These are phyloP conservation scores for Oxyteleia sp. DNA, from an alignment of 2,888 invertebrate species.

Conservation along the genomic window DNA sequence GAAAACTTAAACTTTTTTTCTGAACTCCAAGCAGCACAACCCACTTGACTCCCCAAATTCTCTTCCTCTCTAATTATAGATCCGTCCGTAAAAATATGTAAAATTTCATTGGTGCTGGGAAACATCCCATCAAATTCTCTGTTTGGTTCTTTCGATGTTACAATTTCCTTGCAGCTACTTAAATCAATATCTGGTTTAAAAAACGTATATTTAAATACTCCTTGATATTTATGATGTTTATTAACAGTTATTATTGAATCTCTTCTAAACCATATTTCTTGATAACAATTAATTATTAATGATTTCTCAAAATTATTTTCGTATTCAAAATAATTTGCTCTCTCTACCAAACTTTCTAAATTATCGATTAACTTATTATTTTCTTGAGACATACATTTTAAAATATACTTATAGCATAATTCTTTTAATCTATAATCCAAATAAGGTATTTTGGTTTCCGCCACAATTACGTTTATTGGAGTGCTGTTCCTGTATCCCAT, in stretches of 20 bases:
- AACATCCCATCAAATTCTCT: constrained; percentile 17
- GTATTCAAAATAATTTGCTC: constrained; percentile 7
- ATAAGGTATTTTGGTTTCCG: constrained; percentile 42
- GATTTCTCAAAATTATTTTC: constrained; percentile 50
- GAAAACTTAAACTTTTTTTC: not conserved
- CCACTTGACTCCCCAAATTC: not conserved
- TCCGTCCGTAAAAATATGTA: constrained; percentile 42
- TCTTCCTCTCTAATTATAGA: too few species aligned
- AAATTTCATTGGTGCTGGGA: not conserved
- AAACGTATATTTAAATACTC: not conserved
- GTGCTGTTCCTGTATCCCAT: constrained; percentile 58
- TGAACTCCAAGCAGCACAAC: constrained; percentile 32
- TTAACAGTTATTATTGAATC: constrained; percentile 5
- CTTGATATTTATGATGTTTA: constrained; percentile 15
- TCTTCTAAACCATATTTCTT: constrained; percentile 8
- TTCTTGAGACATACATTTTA: constrained; percentile 28
- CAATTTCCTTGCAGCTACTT: too few species aligned
- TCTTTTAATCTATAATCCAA: constrained; percentile 24
- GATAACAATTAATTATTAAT: constrained; percentile 21
- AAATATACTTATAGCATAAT: constrained; percentile 32
- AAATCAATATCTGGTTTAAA: too few species aligned
- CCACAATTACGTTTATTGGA: constrained; percentile 56
- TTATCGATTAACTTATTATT: constrained; percentile 1
- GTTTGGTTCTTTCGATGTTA: not conserved
- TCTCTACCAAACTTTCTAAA: constrained; percentile 17